Evolutionary conservation across 2,888 invertebrate genomes (phyloP).

Genomic region (Cheilosia variabilis): DNA sequence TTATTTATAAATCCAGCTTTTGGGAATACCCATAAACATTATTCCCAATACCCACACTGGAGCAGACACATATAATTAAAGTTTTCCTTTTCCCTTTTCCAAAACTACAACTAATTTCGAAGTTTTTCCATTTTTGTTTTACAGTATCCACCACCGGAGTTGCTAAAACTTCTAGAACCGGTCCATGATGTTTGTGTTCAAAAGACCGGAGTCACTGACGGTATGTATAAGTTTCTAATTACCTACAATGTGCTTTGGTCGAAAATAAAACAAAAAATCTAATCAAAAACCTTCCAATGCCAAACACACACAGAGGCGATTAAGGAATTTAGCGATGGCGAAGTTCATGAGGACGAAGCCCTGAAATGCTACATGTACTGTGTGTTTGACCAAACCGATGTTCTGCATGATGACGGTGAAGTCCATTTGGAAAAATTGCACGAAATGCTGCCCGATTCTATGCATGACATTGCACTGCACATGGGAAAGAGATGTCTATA

Average conservation of each 20-base stretch:
- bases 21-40: no score
- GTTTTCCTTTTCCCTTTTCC: neutral
- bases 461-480: conserved; percentile 80
- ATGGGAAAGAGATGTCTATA: conserved; percentile 81
- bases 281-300: conserved; percentile 16
- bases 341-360: conserved; percentile 82
- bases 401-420: conserved; percentile 83
- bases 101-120: neutral
- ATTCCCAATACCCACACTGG: no score
- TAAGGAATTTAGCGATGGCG: conserved; percentile 83
- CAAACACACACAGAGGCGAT: conserved; percentile 79
- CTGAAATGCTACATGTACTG: conserved; percentile 84
- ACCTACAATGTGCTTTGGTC: neutral
- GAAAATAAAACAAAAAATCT: conserved; percentile 25
- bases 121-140: conserved; percentile 43
- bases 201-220: conserved; percentile 82
- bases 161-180: conserved; percentile 80
- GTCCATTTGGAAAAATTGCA: conserved; percentile 82
- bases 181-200: conserved; percentile 81
- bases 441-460: conserved; percentile 78
- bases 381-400: conserved; percentile 82
- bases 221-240: conserved; percentile 76
- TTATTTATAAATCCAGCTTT: no score
- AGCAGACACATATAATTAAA: no score
- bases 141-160: conserved; percentile 82